These are phyloP conservation scores for Aptenodytes patagonicus DNA, from an alignment of 2,113 vertebrate genomes.

Conservation along the genomic window DNA sequence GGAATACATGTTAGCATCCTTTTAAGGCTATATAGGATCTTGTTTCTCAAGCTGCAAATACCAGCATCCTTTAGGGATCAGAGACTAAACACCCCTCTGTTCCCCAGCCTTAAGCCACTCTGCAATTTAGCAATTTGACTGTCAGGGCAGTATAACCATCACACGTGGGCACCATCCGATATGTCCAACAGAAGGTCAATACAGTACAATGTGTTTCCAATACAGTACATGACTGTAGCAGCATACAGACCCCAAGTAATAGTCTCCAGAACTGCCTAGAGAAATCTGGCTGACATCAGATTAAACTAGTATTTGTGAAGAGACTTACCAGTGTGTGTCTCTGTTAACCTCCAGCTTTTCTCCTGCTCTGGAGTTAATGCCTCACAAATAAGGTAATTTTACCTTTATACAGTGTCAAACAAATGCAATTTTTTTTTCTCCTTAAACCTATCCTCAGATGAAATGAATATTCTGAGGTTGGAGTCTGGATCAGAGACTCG, in stretches of 20 bases:
- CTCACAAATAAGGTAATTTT: background rate
- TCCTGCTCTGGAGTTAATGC: background rate
- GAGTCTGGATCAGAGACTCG: background rate
- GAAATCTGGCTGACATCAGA: background rate
- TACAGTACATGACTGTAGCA: fast-evolving
- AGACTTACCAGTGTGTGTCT: background rate
- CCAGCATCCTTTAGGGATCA: background rate
- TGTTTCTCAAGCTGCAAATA: background rate
- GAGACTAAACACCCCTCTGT: background rate
- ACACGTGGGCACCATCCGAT: fast-evolving
- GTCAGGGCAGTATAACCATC: background rate
- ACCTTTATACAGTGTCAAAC: background rate
- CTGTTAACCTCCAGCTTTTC: background rate
- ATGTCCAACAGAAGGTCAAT: background rate
- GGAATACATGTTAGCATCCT: background rate
- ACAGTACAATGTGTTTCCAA: background rate
- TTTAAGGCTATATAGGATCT: background rate
- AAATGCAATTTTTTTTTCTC: background rate
- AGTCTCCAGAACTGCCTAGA: background rate
- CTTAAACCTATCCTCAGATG: background rate
- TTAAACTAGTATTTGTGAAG: background rate
- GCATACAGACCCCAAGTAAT: background rate
- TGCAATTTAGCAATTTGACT: background rate
- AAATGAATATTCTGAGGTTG: background rate
- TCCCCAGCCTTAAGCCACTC: background rate